Base-by-base conservation (phyloP, 2,888 invertebrate genomes). In the Ophioninae sp. region DNA sequence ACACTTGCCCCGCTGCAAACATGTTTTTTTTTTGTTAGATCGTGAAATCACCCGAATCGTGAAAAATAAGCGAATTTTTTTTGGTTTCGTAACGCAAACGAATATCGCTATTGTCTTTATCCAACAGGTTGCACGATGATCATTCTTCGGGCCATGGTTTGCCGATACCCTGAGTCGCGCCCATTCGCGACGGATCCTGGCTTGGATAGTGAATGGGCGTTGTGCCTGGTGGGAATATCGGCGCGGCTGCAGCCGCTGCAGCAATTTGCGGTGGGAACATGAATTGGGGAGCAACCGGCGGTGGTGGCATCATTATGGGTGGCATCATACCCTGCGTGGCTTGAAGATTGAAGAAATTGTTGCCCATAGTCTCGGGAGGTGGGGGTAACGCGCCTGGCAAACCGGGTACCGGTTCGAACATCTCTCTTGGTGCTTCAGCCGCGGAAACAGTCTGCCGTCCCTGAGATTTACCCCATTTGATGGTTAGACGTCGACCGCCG, bases 381-480 rank as follows among this genome's bases (percentile, higher is more conserved):
- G 94, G 93, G 1, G 96, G 96, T 44, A 96, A 90, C 17, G 95
- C 95, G 84, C 96, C 96, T 0, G 97, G 97, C 6, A 97, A 93
- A 7, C 97, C 97, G 6, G 97, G 97, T 0, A 96, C 96, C 0
- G 97, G 96, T 89, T 97, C 96, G 77, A 96, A 92, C 6, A 94
- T 93, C 83, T 95, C 94, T 22, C 94, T 93, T 77, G 94, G 94
- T 0, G 93, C 93, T 75, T 93, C 93, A 0, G 92, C 91, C 7
- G 94, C 94, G 0, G 93, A 91, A 5, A 93, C 90, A 0, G 94
- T 94, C 83, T 95, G 95, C 68, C 96, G 94, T 1, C 96, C 98
- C 93, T 99, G 99, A 0, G 99, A 98, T 89, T 98, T 96, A 0
- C 99, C 99, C 99, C 99, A 99, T 91, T 99, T 98, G 85, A 99